Percentiles rank a stretch among this genome's conserved stretches.
phyloP scores from a whole-genome alignment of 2,797 vertebrate genomes.

The Crocidura indochinensis region DNA sequence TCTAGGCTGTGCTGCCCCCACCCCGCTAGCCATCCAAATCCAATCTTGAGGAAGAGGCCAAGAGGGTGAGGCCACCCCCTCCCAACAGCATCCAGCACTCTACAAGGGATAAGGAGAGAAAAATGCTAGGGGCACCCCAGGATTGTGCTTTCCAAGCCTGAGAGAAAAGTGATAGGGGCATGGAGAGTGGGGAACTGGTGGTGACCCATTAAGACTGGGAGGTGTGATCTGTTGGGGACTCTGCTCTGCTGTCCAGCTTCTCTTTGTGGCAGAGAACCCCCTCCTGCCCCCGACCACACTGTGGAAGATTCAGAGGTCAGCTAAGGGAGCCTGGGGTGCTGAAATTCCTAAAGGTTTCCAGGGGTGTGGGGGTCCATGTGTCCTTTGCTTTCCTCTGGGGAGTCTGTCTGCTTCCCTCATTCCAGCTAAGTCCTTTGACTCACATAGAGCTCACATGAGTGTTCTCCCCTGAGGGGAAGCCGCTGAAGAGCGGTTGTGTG shows the following conservation, averaged over 20 bases:
- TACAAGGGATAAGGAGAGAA: accelerated
- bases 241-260: background rate
- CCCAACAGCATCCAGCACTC: background rate
- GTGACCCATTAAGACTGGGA: background rate
- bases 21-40: slow-evolving; percentile 48
- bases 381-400: too few species aligned
- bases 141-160: slow-evolving; percentile 8
- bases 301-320: background rate
- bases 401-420: background rate
- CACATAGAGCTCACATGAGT: background rate
- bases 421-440: background rate
- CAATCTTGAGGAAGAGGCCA: background rate
- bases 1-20: slow-evolving; percentile 76
- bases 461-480: background rate
- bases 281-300: background rate
- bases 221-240: background rate
- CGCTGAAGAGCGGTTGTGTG: too few species aligned
- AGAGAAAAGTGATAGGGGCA: background rate
- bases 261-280: background rate
- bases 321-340: background rate
- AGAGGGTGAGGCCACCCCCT: slow-evolving; percentile 36
- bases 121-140: background rate
- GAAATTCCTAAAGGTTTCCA: background rate
- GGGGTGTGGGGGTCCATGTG: background rate
- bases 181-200: background rate